These are phyloP conservation scores for Dendrolimus pini DNA, from an alignment of 2,888 invertebrate species.

Conservation along the genomic window DNA sequence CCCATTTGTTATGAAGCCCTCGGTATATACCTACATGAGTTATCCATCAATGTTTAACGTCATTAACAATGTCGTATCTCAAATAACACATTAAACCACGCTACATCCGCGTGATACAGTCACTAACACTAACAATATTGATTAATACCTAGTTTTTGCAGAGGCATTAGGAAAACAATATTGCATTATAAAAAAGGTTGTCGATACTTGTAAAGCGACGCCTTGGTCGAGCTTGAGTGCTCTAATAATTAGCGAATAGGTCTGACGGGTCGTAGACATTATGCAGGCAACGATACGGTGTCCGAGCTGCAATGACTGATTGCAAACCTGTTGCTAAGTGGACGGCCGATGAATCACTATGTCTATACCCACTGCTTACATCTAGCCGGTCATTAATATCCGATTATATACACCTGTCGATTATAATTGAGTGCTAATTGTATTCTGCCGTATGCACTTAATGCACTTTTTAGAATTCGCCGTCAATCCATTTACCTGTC, in stretches of 20 bases:
- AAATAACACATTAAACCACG: too few relatives aligned
- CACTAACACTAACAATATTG: too few relatives aligned
- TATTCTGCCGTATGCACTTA: neutral
- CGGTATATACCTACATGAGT: too few relatives aligned
- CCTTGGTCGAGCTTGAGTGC: neutral
- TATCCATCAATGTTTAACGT: too few relatives aligned
- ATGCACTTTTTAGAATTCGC: neutral
- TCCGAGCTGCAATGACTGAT: constrained; percentile 35
- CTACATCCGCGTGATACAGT: too few relatives aligned
- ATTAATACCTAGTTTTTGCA: too few relatives aligned
- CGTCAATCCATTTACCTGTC: too few relatives aligned
- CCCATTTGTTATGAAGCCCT: too few relatives aligned
- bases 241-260: constrained; percentile 35
- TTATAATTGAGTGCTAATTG: constrained; percentile 1
- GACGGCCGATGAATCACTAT: constrained; percentile 2
- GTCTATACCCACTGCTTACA: neutral
- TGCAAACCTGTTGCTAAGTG: constrained; percentile 19
- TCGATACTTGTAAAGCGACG: too few relatives aligned
- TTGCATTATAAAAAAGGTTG: too few relatives aligned
- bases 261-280: constrained; percentile 9
- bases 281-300: constrained; percentile 47
- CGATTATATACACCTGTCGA: neutral
- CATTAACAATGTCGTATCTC: too few relatives aligned
- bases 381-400: neutral
- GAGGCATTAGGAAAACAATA: too few relatives aligned